Evolutionary conservation across 2,797 vertebrate genomes (phyloP).

Genomic region (Gallirallus australis): DNA sequence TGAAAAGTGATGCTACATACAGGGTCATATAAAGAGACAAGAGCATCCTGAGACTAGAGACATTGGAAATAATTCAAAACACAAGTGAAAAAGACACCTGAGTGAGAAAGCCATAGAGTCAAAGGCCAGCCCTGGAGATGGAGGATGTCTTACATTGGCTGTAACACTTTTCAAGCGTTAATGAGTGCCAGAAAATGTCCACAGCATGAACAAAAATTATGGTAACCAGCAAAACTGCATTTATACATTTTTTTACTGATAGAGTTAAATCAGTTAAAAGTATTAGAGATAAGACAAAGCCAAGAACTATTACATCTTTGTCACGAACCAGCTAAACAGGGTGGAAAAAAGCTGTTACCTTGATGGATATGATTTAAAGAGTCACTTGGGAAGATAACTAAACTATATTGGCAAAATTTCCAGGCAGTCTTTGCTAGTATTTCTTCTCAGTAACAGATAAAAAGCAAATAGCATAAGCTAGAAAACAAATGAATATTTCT

Average conservation of each 20-base stretch:
- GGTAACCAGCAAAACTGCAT: not conserved
- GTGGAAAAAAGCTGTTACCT: not conserved
- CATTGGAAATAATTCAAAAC: not conserved
- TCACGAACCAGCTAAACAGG: not conserved
- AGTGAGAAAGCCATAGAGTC: not conserved
- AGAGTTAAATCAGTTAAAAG: not conserved
- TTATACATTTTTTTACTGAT: not conserved
- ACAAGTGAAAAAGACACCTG: not conserved
- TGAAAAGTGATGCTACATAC: not conserved
- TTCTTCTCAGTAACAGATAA: not conserved
- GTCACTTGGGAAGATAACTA: not conserved
- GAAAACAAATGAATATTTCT: conserved; percentile 10
- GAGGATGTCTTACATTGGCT: not conserved
- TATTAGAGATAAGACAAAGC: not conserved
- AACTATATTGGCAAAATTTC: not conserved
- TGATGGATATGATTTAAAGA: not conserved
- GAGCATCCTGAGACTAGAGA: not conserved
- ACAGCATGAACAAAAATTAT: not conserved
- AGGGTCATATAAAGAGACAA: not conserved
- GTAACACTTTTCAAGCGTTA: not conserved
- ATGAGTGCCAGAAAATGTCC: not conserved
- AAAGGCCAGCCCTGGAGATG: not conserved
- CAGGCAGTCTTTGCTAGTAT: not conserved
- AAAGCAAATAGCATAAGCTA: not conserved
- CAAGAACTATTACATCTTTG: not conserved